Percentiles rank a stretch among this genome's conserved stretches.
Evolutionary conservation across 2,797 vertebrate genomes (phyloP).

Genomic region (Phalloptychus januarius): DNA sequence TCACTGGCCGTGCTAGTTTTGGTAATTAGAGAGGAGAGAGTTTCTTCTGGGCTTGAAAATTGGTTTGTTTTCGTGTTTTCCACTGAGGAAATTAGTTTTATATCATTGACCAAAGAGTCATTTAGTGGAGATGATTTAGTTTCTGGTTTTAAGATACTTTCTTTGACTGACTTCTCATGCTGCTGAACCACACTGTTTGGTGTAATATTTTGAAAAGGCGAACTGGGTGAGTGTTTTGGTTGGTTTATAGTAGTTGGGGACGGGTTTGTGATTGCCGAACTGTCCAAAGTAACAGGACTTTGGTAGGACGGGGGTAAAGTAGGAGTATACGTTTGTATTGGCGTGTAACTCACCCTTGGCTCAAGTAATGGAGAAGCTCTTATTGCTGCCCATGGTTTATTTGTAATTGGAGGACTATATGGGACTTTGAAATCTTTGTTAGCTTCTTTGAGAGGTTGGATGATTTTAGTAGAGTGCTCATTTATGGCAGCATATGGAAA

Average conservation of each 20-base stretch:
- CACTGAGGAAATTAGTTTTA: slow-evolving; percentile 33
- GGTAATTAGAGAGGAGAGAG: slow-evolving; percentile 7
- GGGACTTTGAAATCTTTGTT: slow-evolving; percentile 31
- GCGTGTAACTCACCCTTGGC: slow-evolving; percentile 29
- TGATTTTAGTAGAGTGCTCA: slow-evolving; percentile 11
- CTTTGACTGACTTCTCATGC: slow-evolving; percentile 9
- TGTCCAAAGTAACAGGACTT: slow-evolving; percentile 30
- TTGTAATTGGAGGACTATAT: slow-evolving; percentile 20
- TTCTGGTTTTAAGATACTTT: slow-evolving; percentile 34
- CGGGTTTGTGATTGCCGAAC: slow-evolving; percentile 37
- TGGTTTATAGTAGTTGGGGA: slow-evolving; percentile 11
- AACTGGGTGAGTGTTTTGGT: slow-evolving; percentile 5
- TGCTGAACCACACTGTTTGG: slow-evolving; percentile 7
- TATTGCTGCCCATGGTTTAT: slow-evolving; percentile 31
- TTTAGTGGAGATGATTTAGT: slow-evolving; percentile 18
- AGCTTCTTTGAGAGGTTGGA: slow-evolving; percentile 17
- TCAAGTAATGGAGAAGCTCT: slow-evolving; percentile 51
- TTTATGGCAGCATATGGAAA: slow-evolving; percentile 12
- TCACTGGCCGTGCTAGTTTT: slow-evolving; percentile 3
- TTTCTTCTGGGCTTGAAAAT: slow-evolving; percentile 13
- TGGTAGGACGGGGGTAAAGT: slow-evolving; percentile 28
- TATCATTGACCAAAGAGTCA: slow-evolving; percentile 15
- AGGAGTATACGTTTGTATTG: slow-evolving; percentile 27
- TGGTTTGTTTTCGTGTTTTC: slow-evolving; percentile 24
- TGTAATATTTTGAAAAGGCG: slow-evolving; percentile 27